Percentiles rank a stretch among this genome's conserved stretches.
Evolutionary conservation across 2,888 invertebrate genomes (phyloP).

Genomic region (Shargacucullia verbasci): DNA sequence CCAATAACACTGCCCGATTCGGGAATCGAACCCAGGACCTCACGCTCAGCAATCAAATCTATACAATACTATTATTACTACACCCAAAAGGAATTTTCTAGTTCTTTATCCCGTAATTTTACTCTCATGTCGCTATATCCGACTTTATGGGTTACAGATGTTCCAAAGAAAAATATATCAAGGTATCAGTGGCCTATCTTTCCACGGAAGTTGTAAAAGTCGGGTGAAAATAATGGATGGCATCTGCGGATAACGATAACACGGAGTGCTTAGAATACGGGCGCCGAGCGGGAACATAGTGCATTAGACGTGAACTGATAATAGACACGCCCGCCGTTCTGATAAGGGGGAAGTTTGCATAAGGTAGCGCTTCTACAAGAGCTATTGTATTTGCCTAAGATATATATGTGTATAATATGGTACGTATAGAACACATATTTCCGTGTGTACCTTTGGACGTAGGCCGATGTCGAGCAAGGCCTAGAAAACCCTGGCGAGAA

Average conservation of each 20-base stretch:
- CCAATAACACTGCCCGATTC: too few species aligned
- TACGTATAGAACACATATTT: too few species aligned
- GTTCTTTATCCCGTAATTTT: constrained; percentile 10
- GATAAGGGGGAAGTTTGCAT: constrained; percentile 20
- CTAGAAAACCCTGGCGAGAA: too few species aligned
- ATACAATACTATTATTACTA: too few species aligned
- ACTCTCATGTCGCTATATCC: constrained; percentile 15
- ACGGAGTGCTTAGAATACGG: constrained; percentile 35
- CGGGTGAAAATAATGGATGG: constrained; percentile 45
- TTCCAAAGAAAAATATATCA: constrained; percentile 27
- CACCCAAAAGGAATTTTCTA: too few species aligned
- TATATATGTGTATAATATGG: too few species aligned
- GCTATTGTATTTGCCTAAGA: too few species aligned
- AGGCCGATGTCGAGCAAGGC: too few species aligned
- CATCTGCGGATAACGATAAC: constrained; percentile 36
- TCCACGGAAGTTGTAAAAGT: constrained; percentile 52
- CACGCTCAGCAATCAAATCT: too few species aligned
- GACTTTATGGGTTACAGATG: constrained; percentile 12
- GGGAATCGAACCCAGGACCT: too few species aligned
- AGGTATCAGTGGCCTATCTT: constrained; percentile 34
- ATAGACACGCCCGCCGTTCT: constrained; percentile 1
- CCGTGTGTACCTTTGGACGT: too few species aligned
- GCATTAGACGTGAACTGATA: constrained; percentile 40
- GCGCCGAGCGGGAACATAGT: constrained; percentile 25
- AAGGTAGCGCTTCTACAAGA: too few species aligned